Base-by-base conservation (phyloP, 2,888 invertebrate genomes). In the Ophioninae sp. region DNA sequence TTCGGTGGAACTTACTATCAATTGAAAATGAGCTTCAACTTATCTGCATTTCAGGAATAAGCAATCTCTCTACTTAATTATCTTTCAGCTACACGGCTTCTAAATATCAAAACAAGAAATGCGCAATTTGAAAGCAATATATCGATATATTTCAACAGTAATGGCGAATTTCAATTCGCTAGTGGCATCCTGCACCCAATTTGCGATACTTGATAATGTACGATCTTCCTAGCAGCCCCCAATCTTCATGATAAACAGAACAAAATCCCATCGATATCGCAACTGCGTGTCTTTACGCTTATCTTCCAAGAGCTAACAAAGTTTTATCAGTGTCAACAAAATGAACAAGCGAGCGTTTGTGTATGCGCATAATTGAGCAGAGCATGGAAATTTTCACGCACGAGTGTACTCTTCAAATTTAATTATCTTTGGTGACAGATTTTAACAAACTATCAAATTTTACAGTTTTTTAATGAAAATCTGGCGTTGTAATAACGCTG, bases 231-330 rank as follows among this genome's bases (percentile, higher is more conserved):
- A 30, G 64, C 61, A n/a, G 30, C 13, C 20, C 30, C 56, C 13
- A 20, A 39, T 21, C 56, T 10, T 23, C 10, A 41, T 17, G 68
- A 68, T 68, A 44, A 50, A 23, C 10, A 23, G 41, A 64, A 50
- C 13, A 57, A 56, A 64, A 61, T 17, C 64, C 10, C 20, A 61
- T 68, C 61, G 50, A 61, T 74, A 78, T 83, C 70, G 20, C 50
- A 72, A 75, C 70, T 78, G 74, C 83, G 75, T 70, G 83, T 74
- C 61, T 77, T 62, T 21, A 64, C 37, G 67, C 83, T 81, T 83
- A 81, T 83, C 61, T 72, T 37, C 50, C 37, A 23, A 30, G 64
- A 67, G 65, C 64, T 61, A 81, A 82, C 30, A 61, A 73, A 75
- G 23, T 59, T 70, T 81, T 75, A 70, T 78, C 77, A 83, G 74